Base-by-base conservation (phyloP, 1,140 invertebrate genomes). In the Drosophila cardini region DNA sequence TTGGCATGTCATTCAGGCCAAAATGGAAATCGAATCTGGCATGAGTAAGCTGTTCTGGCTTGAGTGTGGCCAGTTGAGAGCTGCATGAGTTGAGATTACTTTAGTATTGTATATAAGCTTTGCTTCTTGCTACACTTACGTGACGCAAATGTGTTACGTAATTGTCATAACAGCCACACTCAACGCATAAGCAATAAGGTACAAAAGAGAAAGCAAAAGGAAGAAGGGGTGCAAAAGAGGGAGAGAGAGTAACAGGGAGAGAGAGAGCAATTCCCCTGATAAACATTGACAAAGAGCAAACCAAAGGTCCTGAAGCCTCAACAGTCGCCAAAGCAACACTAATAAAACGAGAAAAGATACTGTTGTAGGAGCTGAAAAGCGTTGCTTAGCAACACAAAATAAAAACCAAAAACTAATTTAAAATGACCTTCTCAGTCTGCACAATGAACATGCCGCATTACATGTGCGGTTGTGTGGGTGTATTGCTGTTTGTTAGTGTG, bases 81-180 rank as follows among this genome's bases (percentile, higher is more conserved):
- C 61, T 56, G 71, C 82, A 65, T 86, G 81, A 85, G 63, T 86
- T 71, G 70, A 65, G 75, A 78, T 85, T 86, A 70, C 65, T 63
- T 61, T 32, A 16, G 18, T 42, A 55, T 34, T 46, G 58, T 26
- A 52, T 42, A 46, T 57, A 55, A 56, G 15, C 34, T 45, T 26
- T 21, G 61, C 52, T 65, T 67, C 43, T 52, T 30, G 61, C 46
- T 65, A 67, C 60, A 65, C 75, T 78, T 78, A 78, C 82, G 82
- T 86, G 78, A 76, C 75, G 82, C 75, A 85, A 85, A 85, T 86
- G 71, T 63, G 74, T 87, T 82, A 86, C 75, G 79, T 86, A 85
- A 81, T 85, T 78, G 78, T 86, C 82, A 86, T 82, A 86, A 85
- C 74, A 62, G 73, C 52, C 65, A 76, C 70, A 65, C 74, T 43